Percentiles rank a stretch among this genome's conserved stretches.
phyloP scores from a whole-genome alignment of 2,113 vertebrate genomes.

The Suncus etruscus region DNA sequence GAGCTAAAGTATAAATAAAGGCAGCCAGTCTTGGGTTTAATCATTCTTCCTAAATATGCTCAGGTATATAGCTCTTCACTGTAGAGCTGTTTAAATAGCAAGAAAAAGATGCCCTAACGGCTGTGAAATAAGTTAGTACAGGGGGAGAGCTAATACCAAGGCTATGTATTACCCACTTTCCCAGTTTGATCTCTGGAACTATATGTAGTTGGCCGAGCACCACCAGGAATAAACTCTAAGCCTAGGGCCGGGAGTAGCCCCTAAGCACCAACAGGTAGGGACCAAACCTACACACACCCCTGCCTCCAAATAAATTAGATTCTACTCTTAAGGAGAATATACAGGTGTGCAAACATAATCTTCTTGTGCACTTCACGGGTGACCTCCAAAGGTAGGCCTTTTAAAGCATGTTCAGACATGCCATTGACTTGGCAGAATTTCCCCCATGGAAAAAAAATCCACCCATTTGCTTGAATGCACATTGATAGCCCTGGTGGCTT shows the following conservation, averaged over 20 bases:
- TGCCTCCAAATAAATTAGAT: too few species aligned
- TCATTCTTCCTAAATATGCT: neutral
- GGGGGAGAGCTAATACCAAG: neutral
- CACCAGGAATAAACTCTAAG: too few species aligned
- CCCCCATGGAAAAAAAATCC: neutral
- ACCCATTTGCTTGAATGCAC: neutral
- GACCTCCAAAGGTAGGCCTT: neutral
- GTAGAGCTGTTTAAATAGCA: neutral
- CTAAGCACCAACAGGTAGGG: too few species aligned
- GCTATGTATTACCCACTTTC: too few species aligned
- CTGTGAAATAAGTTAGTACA: too few species aligned
- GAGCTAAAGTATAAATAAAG: neutral
- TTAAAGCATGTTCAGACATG: constrained; percentile 28
- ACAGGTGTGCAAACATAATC: neutral
- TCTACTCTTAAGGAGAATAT: neutral
- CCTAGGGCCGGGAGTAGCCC: too few species aligned
- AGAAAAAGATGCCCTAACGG: too few species aligned
- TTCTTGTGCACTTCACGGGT: neutral
- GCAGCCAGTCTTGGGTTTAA: neutral
- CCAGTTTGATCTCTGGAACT: too few species aligned
- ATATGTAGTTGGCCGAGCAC: too few species aligned
- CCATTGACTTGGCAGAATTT: neutral
- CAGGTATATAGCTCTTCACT: neutral
- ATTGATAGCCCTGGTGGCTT: rapidly evolving
- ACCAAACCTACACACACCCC: too few species aligned